phyloP scores from a whole-genome alignment of 2,113 vertebrate genomes.

The Ptilorrhoa leucosticta region DNA sequence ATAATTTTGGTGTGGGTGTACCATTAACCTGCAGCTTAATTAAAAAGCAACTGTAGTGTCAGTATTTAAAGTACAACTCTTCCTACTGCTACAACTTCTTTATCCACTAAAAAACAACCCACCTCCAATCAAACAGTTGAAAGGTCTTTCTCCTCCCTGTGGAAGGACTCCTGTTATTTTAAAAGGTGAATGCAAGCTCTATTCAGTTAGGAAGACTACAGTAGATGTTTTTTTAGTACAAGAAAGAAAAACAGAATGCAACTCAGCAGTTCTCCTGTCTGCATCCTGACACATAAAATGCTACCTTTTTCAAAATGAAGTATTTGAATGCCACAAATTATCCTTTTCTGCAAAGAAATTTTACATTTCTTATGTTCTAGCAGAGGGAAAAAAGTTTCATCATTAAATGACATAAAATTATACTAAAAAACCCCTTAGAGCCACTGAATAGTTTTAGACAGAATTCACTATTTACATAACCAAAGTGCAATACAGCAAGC shows the following conservation, averaged over 20 bases:
- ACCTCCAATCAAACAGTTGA: background rate
- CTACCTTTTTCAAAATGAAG: background rate
- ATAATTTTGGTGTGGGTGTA: background rate
- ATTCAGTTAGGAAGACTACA: background rate
- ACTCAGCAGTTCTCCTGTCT: background rate
- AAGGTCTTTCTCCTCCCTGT: background rate
- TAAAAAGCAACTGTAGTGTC: background rate
- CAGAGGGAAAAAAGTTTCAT: background rate
- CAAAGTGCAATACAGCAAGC: background rate
- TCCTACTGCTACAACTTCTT: background rate
- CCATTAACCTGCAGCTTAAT: background rate
- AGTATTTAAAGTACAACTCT: background rate
- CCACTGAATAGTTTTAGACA: background rate
- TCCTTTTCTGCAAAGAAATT: background rate
- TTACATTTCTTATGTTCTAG: background rate
- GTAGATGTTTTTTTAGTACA: background rate
- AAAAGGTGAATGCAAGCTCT: background rate
- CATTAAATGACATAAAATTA: background rate
- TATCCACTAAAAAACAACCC: background rate
- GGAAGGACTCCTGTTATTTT: background rate
- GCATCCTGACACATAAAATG: background rate
- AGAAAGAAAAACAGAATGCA: background rate
- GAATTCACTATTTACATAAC: conserved; percentile 1
- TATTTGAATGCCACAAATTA: background rate
- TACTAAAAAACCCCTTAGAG: background rate